phyloP scores from a whole-genome alignment of 2,888 invertebrate species.

The Sipha maydis region DNA sequence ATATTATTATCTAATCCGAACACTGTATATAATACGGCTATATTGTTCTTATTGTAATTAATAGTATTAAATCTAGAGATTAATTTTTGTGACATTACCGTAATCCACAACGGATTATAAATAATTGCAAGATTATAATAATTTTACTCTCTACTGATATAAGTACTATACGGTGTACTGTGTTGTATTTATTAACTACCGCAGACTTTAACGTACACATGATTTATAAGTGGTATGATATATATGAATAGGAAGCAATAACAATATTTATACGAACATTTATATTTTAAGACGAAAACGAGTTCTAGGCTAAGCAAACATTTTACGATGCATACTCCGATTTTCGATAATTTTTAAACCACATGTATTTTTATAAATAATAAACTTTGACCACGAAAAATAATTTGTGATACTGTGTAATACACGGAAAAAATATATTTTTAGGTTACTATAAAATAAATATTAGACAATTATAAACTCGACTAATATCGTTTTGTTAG shows the following conservation, averaged over 20 bases:
- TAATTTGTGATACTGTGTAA: no score
- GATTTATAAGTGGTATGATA: not conserved
- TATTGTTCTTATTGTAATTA: no score
- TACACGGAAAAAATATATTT: no score
- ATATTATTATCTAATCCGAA: no score
- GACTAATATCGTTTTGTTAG: no score
- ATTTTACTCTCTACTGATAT: not conserved
- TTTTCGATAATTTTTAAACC: no score
- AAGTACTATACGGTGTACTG: not conserved
- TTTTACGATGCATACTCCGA: not conserved
- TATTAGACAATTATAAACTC: no score
- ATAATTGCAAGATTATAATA: not conserved
- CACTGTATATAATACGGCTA: no score
- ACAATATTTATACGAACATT: not conserved
- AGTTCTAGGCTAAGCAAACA: not conserved
- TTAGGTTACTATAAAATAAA: no score
- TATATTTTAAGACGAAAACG: not conserved
- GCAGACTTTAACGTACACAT: not conserved
- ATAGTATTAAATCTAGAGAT: not conserved
- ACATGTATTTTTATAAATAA: no score
- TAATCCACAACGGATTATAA: not conserved
- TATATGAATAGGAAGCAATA: not conserved
- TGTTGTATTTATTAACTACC: not conserved
- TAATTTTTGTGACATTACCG: not conserved
- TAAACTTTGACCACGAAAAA: no score